Evolutionary conservation across 2,797 vertebrate species (phyloP), one percentile per base, ranked within the genome.

Genomic region (Setipinna tenuifilis): DNA sequence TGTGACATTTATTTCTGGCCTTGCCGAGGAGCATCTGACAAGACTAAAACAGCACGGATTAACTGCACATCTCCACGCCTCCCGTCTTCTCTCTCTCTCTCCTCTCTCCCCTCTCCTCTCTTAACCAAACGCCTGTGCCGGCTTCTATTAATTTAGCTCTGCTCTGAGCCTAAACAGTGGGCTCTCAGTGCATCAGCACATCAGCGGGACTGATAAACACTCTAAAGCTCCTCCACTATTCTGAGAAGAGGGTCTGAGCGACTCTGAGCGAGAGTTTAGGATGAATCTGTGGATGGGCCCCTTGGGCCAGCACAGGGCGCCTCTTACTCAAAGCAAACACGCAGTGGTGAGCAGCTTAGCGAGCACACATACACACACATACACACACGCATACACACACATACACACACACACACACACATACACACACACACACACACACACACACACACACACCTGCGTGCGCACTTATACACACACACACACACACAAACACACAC

Each of bases 1-100:
- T 90, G 87, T 83, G 87, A 87, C 68, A 80, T 10, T 65, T 84
- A 84, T 84, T 83, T 87, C 44, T 54, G 61, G 61, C 28, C 78
- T 28, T 48, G 65, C 82, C 82, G 58, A 86, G 35, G 71, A 75
- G 31, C 65, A 68, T 44, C 81, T 54, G 44, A 87, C 86, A 86
- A 81, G 83, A 82, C 58, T 54, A 87, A 82, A 87, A 83, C 44
- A 21, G 81, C 83, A 2, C 21, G 31, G 19, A 86, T 82, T 19
- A 75, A 23, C 83, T 62, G 58, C 35, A 28, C n/a, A 48, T 59
- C 9, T 62, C 82, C 3, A 59, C 54, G 78, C 21, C 50, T 54
- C 50, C n/a, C 59, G 82, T 57, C 48, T 82, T n/a, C 84, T 82
- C 82, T 16, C 7, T 62, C 28, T 46, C 54, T 68, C 44, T 28